Conservation (phyloP, 2,888 invertebrate species). For the Pristionchus exspectatus region DNA sequence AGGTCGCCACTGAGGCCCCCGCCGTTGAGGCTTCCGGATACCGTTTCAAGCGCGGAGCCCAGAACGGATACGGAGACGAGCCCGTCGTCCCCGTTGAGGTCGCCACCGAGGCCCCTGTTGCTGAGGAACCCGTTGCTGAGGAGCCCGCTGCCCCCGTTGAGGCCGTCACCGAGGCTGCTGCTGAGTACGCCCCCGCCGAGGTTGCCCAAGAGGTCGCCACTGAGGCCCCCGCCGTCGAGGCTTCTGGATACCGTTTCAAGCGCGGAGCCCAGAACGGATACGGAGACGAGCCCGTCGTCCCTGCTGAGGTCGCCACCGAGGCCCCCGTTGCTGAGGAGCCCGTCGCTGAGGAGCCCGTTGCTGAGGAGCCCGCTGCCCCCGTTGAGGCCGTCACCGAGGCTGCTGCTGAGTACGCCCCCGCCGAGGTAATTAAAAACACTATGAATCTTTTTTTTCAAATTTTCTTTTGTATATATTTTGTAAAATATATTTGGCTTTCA, state of each 20-base stretch:
- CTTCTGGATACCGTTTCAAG: conserved; percentile 53
- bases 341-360: not conserved
- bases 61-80: conserved; percentile 68
- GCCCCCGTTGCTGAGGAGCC: not conserved
- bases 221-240: conserved; percentile 57
- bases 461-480: not conserved
- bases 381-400: no score
- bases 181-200: conserved; percentile 32
- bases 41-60: conserved; percentile 58
- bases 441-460: no score
- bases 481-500: not conserved
- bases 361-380: no score
- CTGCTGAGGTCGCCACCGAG: conserved; percentile 57
- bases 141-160: no score
- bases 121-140: not conserved
- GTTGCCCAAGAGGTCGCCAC: no score
- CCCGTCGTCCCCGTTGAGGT: conserved; percentile 60
- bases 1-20: conserved; percentile 57
- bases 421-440: not conserved
- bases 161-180: not conserved
- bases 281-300: conserved; percentile 65
- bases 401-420: not conserved
- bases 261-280: conserved; percentile 64
- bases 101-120: conserved; percentile 54
- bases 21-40: conserved; percentile 56